phyloP scores from a whole-genome alignment of 2,888 invertebrate genomes.

The Drosophila rellima region DNA sequence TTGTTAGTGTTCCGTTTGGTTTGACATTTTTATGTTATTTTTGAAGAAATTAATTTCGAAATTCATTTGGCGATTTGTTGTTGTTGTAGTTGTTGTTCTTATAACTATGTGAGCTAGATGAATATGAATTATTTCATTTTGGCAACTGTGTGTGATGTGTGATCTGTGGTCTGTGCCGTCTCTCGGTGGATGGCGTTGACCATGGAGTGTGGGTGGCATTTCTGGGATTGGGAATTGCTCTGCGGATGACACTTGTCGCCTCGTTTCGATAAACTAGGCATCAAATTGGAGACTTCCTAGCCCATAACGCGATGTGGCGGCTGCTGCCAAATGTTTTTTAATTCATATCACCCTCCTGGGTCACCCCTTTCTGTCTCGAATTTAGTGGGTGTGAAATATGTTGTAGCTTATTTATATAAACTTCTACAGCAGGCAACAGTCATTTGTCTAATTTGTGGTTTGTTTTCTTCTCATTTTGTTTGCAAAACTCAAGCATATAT shows the following conservation, averaged over 20 bases:
- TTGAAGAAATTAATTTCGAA: slow-evolving; percentile 57
- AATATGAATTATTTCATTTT: slow-evolving; percentile 66
- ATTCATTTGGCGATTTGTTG: slow-evolving; percentile 33
- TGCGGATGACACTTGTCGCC: slow-evolving; percentile 63
- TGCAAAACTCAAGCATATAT: slow-evolving; percentile 32
- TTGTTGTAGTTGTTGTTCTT: slow-evolving; percentile 47
- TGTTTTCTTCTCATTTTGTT: slow-evolving; percentile 1
- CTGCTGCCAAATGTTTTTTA: slow-evolving; percentile 58
- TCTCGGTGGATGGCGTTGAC: slow-evolving; percentile 29
- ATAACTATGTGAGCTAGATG: slow-evolving; percentile 57
- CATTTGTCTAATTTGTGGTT: slow-evolving; percentile 76
- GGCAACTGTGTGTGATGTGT: slow-evolving; percentile 54
- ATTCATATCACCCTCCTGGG: slow-evolving; percentile 1
- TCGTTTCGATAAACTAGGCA: slow-evolving; percentile 56
- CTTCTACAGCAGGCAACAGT: slow-evolving; percentile 67
- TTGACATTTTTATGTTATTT: slow-evolving; percentile 63
- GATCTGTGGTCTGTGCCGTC: slow-evolving; percentile 35
- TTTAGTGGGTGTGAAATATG: slow-evolving; percentile 73
- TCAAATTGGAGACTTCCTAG: slow-evolving; percentile 64
- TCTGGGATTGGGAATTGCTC: slow-evolving; percentile 52
- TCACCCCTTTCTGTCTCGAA: slow-evolving; percentile 13
- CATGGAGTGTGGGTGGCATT: slow-evolving; percentile 65
- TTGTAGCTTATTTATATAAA: slow-evolving; percentile 76
- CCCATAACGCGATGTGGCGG: slow-evolving; percentile 30
- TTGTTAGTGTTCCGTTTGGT: slow-evolving; percentile 23